Percentiles rank a stretch among this genome's conserved stretches.
These are phyloP conservation scores for Channallabes apus DNA, from an alignment of 2,797 vertebrate genomes.

Conservation along the genomic window DNA sequence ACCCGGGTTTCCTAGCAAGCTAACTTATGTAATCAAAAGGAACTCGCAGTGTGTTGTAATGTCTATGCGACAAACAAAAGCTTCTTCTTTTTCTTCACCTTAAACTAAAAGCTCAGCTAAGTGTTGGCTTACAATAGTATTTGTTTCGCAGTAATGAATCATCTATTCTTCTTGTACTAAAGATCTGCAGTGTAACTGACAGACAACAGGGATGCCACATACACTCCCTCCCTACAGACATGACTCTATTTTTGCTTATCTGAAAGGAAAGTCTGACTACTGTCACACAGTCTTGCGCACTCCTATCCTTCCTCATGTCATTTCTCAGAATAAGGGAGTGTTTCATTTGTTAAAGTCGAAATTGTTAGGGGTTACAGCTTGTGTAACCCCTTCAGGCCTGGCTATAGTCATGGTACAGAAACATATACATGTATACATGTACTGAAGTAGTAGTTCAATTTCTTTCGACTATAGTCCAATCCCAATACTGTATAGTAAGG, in stretches of 20 bases:
- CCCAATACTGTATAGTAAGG: no score
- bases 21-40: no score
- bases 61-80: no score
- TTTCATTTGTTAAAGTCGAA: not conserved
- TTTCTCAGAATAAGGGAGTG: not conserved
- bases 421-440: no score
- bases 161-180: conserved; percentile 16
- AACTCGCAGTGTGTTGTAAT: no score
- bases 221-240: not conserved
- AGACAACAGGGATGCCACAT: conserved; percentile 10
- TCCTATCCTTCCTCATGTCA: not conserved
- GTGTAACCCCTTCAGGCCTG: no score
- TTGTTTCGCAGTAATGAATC: conserved; percentile 20
- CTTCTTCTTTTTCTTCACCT: no score
- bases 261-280: conserved; percentile 9
- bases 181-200: conserved; percentile 32
- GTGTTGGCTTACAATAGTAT: conserved; percentile 7
- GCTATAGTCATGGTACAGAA: no score
- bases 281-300: not conserved
- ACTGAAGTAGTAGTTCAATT: no score
- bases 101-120: not conserved
- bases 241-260: conserved; percentile 28
- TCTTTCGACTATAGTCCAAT: no score
- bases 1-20: no score
- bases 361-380: not conserved